Base-by-base conservation (phyloP, 37 sponge, comb jelly and placozoan genomes). In the Geodia barretti region DNA sequence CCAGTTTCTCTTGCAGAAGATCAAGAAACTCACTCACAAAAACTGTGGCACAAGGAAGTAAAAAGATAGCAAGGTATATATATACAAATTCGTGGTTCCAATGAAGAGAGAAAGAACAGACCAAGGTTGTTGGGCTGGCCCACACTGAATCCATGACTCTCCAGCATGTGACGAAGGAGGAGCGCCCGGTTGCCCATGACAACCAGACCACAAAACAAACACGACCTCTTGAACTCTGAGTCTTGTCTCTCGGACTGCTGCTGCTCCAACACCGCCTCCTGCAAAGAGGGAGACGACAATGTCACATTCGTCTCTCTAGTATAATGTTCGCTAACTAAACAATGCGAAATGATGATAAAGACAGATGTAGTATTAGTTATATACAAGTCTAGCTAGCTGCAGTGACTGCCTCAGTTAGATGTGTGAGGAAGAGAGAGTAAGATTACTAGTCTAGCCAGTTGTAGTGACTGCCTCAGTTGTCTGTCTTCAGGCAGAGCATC, bases 101-200 rank as follows among this genome's bases (percentile, higher is more conserved):
- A 4, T 24, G 31, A 54, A 32, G 41, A 38, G 1, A 1, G 8
- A 37, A 26, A 33, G n/a, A 9, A 42, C 84, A 67, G 4, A 93
- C 94, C 94, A 1, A 95, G 39, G 62, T 89, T 95, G 61, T 95
- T 90, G 26, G 90, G 82, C 7, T 87, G 86, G 9, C 96, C 96
- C 11, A 95, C 83, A 72, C 79, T 95, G 75, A 95, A 95, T 61
- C 64, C 64, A 60, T 95, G 96, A n/a, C 39, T 38, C 25, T 85
- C 90, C 32, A 80, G 59, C 93, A 95, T 89, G 79, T 95, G 96
- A 19, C 80, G 71, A 40, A 95, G 83, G 17, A 92, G 63, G 0
- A 63, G 31, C 4, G 38, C 29, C 60, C 93, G 72, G 41, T 87
- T 85, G 30, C 89, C 86, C 26, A 75, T 64, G 72, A 86, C 80